These are phyloP conservation scores for Plebejus argus DNA, from an alignment of 2,888 invertebrate genomes.

Conservation along the genomic window DNA sequence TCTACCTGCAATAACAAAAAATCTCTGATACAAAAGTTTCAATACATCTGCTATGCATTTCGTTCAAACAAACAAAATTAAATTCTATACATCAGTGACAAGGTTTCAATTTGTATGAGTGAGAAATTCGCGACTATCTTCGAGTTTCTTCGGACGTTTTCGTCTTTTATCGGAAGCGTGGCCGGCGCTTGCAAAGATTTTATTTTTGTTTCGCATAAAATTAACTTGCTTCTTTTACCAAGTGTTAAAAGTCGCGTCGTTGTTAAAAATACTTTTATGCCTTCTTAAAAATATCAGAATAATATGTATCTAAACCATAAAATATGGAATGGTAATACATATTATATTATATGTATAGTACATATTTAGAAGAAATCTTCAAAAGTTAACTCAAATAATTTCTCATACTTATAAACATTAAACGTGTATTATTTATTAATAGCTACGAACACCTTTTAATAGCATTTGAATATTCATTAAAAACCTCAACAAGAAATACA, in stretches of 20 bases:
- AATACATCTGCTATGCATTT: conserved; percentile 68
- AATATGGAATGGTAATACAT: neutral
- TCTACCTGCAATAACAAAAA: conserved; percentile 72
- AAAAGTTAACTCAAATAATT: too few relatives aligned
- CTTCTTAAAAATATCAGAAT: neutral
- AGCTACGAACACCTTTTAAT: neutral
- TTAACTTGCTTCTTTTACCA: conserved; percentile 52
- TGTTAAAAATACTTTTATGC: neutral
- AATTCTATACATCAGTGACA: conserved; percentile 22
- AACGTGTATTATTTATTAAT: neutral
- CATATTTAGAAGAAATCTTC: neutral
- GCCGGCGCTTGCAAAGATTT: conserved; percentile 42
- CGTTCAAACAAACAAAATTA: conserved; percentile 41
- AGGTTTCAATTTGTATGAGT: conserved; percentile 39
- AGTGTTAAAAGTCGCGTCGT: conserved; percentile 35
- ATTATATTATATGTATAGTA: too few relatives aligned
- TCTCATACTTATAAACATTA: too few relatives aligned
- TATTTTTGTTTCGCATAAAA: conserved; percentile 48
- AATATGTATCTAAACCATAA: neutral
- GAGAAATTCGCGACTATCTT: conserved; percentile 54
- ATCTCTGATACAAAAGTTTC: conserved; percentile 71
- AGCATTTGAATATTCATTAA: neutral
- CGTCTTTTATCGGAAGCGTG: conserved; percentile 64
- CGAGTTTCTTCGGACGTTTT: conserved; percentile 55
- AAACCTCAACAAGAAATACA: neutral